A percentile compares a stretch with the other conserved stretches of the same genome.
phyloP scores from a whole-genome alignment of 53 echinoderm and acorn worm species.

The Stichopus horrens region DNA sequence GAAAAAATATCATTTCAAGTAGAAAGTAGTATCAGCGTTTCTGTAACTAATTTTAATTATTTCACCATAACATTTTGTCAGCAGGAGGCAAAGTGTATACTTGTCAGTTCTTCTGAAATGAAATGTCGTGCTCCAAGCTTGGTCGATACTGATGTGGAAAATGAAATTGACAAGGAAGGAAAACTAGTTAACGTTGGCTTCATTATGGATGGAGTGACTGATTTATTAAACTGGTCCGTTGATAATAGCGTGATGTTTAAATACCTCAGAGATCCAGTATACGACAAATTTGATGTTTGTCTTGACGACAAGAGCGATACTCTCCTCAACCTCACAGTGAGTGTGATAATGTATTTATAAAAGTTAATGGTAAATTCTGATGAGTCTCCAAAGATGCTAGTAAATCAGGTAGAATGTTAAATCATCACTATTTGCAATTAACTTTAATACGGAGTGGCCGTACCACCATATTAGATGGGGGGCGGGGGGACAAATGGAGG shows the following conservation, averaged over 20 bases:
- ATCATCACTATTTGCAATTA: background rate
- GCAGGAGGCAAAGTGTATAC: too few relatives aligned
- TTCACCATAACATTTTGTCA: too few relatives aligned
- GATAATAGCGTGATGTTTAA: background rate
- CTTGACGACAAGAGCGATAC: background rate
- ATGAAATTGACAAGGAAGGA: background rate
- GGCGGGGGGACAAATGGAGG: too few relatives aligned
- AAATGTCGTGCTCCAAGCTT: background rate
- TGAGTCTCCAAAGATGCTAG: background rate
- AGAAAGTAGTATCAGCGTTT: too few relatives aligned
- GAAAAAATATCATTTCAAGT: too few relatives aligned
- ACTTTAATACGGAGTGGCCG: too few relatives aligned
- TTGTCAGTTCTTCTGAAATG: background rate
- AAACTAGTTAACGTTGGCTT: background rate
- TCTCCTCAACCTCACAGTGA: background rate
- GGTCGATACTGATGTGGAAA: background rate
- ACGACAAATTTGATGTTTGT: background rate
- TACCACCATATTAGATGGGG: too few relatives aligned
- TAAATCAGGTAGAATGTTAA: background rate
- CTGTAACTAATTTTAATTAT: background rate
- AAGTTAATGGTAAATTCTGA: too few relatives aligned
- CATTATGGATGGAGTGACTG: conserved; percentile 19
- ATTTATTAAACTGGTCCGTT: background rate
- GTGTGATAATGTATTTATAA: too few relatives aligned
- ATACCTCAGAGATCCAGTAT: background rate